Evolutionary conservation across 2,113 vertebrate species (phyloP), one percentile per base, ranked within the genome.

Genomic region (Herpailurus yagouaroundi): DNA sequence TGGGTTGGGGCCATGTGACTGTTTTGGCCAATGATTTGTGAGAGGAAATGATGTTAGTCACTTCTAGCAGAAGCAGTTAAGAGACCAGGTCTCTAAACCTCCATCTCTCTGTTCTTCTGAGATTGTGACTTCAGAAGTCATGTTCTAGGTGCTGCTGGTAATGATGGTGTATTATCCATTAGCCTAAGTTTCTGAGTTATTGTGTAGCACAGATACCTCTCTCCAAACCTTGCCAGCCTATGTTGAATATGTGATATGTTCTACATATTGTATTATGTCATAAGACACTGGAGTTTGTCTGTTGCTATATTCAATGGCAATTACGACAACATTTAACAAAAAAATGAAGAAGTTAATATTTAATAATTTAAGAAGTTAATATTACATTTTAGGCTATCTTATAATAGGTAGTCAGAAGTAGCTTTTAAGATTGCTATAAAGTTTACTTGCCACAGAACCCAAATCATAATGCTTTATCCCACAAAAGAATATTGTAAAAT

Each of bases 321-420:
- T 55, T 92, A 91, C 12, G 60, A 52, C 6, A 92, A 85, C 21
- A 45, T 45, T 45, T 69, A 90, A 23, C 3, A 95, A 57, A 87
- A 94, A 91, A 74, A 9, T 60, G 64, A 29, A 52, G 52, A 96
- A 96, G 66, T 57, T 38, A 74, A 64, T 76, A 63, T 76, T 84
- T 9, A 38, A 29, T 83, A 79, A 87, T 88, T 89, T 92, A 57
- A 91, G 45, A 96, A 96, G 66, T 57, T 38, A 68, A 64, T 76
- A 63, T 76, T 84, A 63, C 5, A 63, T 63, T 85, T 94, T 91
- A 89, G 94, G 18, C 1, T 52, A 3, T 69, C 63, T 57, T 91
- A 11, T 63, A 63, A 68, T 29, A 89, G 48, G 60, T 25, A 69
- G 23, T 60, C 48, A 86, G 41, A 93, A 48, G 18, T 13, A 83